Evolutionary conservation across 2,113 vertebrate species (phyloP).

Genomic region (Mormyrus lacerda): DNA sequence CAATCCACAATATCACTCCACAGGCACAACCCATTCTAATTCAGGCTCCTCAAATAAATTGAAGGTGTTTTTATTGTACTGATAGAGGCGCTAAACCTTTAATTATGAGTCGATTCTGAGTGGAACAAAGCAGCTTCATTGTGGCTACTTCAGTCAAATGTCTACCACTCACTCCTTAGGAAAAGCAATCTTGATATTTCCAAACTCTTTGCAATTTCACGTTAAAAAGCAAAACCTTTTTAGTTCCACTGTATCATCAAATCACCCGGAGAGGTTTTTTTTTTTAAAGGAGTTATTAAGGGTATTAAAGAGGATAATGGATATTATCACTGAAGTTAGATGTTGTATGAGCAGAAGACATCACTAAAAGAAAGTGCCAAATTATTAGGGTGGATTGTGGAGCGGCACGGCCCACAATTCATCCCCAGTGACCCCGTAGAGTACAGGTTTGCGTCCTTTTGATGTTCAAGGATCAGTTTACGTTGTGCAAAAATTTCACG

Average conservation of each 20-base stretch:
- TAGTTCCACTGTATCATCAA: background rate
- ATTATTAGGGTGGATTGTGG: background rate
- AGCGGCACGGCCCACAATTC: background rate
- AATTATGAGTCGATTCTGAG: background rate
- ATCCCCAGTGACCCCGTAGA: background rate
- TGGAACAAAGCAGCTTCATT: background rate
- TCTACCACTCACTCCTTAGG: background rate
- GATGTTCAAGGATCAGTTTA: background rate
- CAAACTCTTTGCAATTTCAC: background rate
- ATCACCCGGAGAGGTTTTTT: background rate
- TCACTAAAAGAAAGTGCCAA: background rate
- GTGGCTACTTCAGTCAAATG: background rate
- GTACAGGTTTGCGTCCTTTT: background rate
- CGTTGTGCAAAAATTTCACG: background rate
- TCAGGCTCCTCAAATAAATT: background rate
- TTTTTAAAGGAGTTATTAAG: background rate
- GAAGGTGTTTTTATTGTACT: background rate
- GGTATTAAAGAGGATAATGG: constrained; percentile 2
- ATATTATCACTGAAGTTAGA: background rate
- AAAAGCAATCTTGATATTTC: background rate
- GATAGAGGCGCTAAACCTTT: background rate
- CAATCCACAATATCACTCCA: background rate
- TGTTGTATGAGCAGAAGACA: background rate
- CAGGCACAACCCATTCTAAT: background rate
- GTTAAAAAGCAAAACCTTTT: background rate